A percentile compares a stretch with the other conserved stretches of the same genome.
Conservation (phyloP, 2,888 invertebrate species). For the Lycophotia porphyrea region DNA sequence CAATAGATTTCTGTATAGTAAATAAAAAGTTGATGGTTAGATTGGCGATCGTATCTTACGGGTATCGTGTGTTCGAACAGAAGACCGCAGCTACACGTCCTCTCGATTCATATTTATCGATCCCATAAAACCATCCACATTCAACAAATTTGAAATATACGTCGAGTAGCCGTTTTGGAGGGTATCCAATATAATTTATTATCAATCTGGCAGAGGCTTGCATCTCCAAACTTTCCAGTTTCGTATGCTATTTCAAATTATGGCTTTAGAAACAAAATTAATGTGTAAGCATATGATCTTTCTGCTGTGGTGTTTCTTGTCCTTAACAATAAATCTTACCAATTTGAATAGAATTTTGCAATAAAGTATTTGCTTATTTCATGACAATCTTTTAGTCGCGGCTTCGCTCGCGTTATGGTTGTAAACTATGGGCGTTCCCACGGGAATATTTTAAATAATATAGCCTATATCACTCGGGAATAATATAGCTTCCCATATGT, state of each 20-base stretch:
- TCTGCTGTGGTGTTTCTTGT: conserved; percentile 1
- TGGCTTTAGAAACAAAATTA: conserved; percentile 34
- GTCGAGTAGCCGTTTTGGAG: conserved; percentile 47
- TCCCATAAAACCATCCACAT: conserved; percentile 27
- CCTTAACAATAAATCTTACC: conserved; percentile 31
- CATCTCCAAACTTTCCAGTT: conserved; percentile 49
- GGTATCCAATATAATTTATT: conserved; percentile 63
- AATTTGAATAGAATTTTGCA: conserved; percentile 6
- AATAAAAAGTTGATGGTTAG: neutral
- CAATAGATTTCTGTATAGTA: neutral
- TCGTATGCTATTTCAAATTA: conserved; percentile 47
- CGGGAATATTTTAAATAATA: neutral
- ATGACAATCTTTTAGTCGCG: too few species aligned
- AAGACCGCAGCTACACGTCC: neutral
- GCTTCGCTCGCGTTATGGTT: neutral
- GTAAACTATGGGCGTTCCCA: neutral
- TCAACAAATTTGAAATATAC: conserved; percentile 50
- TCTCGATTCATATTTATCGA: conserved; percentile 32
- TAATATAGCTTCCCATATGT: neutral
- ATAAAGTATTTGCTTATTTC: neutral
- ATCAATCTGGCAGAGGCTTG: conserved; percentile 53
- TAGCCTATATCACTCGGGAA: neutral
- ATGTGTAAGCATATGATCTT: conserved; percentile 26
- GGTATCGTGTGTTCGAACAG: neutral
- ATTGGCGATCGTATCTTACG: neutral